These are phyloP conservation scores for Horisme vitalbata DNA, from an alignment of 2,888 invertebrate genomes.

Conservation along the genomic window DNA sequence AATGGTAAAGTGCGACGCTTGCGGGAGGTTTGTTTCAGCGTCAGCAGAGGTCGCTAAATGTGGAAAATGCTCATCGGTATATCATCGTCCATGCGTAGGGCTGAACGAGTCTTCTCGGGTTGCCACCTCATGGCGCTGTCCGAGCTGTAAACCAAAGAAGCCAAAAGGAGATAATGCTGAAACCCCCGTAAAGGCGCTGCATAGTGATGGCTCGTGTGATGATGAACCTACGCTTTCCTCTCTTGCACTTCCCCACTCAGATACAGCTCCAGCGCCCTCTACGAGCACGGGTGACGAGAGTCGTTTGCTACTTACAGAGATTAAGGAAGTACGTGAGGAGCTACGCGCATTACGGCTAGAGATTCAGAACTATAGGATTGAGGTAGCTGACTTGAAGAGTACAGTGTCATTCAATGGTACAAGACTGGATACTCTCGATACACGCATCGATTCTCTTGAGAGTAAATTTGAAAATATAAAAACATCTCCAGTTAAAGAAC, in stretches of 20 bases:
- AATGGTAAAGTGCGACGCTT: no score
- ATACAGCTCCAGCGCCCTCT: neutral
- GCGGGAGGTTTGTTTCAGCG: no score
- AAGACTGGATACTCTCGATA: neutral
- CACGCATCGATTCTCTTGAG: no score
- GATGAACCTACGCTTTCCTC: neutral
- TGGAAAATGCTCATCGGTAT: no score
- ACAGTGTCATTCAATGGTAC: neutral
- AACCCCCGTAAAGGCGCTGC: no score
- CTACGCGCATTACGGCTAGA: neutral
- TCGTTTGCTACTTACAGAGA: neutral
- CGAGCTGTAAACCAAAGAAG: neutral
- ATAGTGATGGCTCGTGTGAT: neutral
- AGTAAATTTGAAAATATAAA: no score
- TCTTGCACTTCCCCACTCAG: no score
- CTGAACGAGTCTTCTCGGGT: neutral
- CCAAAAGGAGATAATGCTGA: neutral
- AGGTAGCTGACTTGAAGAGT: neutral
- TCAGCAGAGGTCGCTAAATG: no score
- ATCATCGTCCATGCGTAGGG: conserved; percentile 1
- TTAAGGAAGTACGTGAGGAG: conserved; percentile 1
- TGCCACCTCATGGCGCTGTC: neutral
- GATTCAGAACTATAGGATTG: neutral
- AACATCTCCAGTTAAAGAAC: no score
- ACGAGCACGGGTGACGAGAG: neutral